Conservation (phyloP, 2,797 vertebrate genomes). For the Valencia hispanica region DNA sequence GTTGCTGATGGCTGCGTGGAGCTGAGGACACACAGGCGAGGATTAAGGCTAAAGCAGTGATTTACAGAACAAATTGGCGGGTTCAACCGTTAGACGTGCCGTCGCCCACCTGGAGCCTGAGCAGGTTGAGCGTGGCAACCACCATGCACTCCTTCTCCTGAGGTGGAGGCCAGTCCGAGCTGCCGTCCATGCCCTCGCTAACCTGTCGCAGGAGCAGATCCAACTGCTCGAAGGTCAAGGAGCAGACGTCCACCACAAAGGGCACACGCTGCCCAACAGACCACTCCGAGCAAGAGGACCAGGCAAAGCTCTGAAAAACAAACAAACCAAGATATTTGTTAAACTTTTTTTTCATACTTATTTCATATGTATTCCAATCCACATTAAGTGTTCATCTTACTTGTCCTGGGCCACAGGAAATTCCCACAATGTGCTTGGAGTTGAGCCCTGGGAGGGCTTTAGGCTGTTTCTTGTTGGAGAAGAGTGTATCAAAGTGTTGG, state of each 20-base stretch:
- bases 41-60: neutral
- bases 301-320: conserved; percentile 90
- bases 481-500: conserved; percentile 97
- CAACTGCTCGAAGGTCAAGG: conserved; percentile 95
- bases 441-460: conserved; percentile 92
- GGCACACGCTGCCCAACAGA: conserved; percentile 94
- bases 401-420: conserved; percentile 96
- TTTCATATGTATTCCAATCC: neutral
- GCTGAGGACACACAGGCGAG: conserved; percentile 69
- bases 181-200: conserved; percentile 98
- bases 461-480: conserved; percentile 95
- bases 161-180: conserved; percentile 95
- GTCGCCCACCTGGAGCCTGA: conserved; percentile 90
- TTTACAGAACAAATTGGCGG: neutral
- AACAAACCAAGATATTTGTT: neutral
- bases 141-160: conserved; percentile 99
- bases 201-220: conserved; percentile 94
- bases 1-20: conserved; percentile 97
- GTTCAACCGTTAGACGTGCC: neutral
- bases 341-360: neutral
- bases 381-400: conserved; percentile 64
- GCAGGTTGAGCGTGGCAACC: conserved; percentile 92
- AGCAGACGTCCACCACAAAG: conserved; percentile 97
- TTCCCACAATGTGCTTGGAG: conserved; percentile 94
- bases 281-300: conserved; percentile 98